These are phyloP conservation scores for Heliconius aoede DNA, from an alignment of 2,888 invertebrate species.

Conservation along the genomic window DNA sequence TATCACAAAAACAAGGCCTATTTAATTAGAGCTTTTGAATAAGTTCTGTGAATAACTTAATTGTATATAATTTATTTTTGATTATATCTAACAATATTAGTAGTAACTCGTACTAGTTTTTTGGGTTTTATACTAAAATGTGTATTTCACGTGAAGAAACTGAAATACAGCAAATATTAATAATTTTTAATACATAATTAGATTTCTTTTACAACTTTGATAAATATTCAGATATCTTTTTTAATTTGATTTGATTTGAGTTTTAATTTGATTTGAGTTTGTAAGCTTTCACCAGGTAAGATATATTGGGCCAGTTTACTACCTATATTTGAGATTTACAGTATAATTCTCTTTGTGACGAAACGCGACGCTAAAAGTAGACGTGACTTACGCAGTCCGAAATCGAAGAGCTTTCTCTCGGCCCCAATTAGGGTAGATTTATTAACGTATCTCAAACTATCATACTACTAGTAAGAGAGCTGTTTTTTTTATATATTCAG, in stretches of 20 bases:
- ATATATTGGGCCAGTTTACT: not conserved
- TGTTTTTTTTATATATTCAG: not conserved
- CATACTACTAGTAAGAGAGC: not conserved
- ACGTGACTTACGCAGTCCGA: not conserved
- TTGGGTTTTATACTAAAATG: not conserved
- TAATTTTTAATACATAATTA: no score
- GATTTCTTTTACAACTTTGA: no score
- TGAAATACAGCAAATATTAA: no score
- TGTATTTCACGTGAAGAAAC: not conserved
- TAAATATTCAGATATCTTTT: no score
- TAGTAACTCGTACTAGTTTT: not conserved
- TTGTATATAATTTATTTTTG: not conserved
- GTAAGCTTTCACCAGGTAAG: no score
- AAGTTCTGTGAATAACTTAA: not conserved
- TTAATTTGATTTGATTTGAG: no score
- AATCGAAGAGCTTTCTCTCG: not conserved
- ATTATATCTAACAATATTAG: not conserved
- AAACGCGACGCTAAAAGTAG: not conserved
- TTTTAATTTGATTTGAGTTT: no score
- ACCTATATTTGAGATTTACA: not conserved
- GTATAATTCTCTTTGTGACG: not conserved
- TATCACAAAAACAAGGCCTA: slow-evolving; percentile 8
- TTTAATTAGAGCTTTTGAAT: not conserved
- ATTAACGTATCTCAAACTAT: not conserved
- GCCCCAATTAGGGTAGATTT: not conserved